Conservation (phyloP, 2,888 invertebrate genomes). For the Dicranocentrus wangi region DNA sequence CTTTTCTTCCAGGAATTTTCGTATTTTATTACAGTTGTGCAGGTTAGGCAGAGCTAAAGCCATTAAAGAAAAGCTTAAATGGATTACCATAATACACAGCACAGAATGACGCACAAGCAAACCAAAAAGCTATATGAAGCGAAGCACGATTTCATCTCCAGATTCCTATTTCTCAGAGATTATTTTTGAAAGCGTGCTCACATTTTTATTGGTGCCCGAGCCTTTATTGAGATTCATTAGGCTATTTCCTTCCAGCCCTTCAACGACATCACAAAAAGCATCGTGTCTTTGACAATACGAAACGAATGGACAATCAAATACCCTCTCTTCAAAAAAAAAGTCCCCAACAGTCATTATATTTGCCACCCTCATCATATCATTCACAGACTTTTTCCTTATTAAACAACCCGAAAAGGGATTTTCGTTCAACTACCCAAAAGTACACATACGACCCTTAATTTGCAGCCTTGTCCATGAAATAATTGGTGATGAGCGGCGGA, state of each 20-base stretch:
- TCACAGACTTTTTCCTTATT: neutral
- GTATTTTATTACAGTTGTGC: too few relatives aligned
- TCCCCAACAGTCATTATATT: slow-evolving; percentile 11
- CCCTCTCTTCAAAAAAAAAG: neutral
- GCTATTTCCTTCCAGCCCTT: slow-evolving; percentile 38
- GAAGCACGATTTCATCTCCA: too few relatives aligned
- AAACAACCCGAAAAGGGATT: neutral
- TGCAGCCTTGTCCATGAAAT: slow-evolving; percentile 36
- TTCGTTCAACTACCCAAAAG: too few relatives aligned
- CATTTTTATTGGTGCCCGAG: too few relatives aligned
- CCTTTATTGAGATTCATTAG: slow-evolving; percentile 51
- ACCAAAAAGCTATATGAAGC: too few relatives aligned
- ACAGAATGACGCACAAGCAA: too few relatives aligned
- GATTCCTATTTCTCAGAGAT: neutral
- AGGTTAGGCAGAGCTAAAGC: too few relatives aligned
- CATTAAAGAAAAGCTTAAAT: too few relatives aligned
- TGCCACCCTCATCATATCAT: slow-evolving; percentile 32
- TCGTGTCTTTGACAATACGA: neutral
- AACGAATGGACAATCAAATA: slow-evolving; percentile 7
- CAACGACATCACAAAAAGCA: neutral
- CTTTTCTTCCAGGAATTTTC: too few relatives aligned
- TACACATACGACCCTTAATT: slow-evolving; percentile 20
- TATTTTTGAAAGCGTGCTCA: neutral
- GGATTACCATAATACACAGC: too few relatives aligned
- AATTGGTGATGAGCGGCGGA: slow-evolving; percentile 41